Evolutionary conservation across 1,140 invertebrate species (phyloP).

Genomic region (Drosophila bipectinata): DNA sequence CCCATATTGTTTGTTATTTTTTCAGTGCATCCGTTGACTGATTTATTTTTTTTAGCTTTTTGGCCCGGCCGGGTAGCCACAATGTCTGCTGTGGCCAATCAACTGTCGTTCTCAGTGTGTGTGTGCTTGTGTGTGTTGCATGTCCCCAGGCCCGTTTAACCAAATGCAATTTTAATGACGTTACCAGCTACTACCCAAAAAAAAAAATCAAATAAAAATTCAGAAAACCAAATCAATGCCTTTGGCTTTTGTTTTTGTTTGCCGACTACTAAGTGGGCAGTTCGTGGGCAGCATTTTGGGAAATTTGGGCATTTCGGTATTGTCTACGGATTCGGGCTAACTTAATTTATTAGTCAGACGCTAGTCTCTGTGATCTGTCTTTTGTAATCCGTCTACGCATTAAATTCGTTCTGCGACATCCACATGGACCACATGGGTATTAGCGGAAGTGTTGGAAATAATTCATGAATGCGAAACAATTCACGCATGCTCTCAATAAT

Average conservation of each 20-base stretch:
- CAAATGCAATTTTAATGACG: conserved; percentile 81
- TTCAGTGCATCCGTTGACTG: conserved; percentile 18
- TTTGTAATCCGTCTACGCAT: conserved; percentile 62
- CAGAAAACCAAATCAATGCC: conserved; percentile 53
- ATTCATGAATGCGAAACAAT: conserved; percentile 58
- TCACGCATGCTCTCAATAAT: conserved; percentile 21
- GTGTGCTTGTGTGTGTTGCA: conserved; percentile 15
- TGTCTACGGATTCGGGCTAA: conserved; percentile 28
- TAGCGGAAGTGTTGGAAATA: conserved; percentile 73
- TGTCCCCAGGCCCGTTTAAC: conserved; percentile 61
- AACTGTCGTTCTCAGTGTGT: conserved; percentile 4
- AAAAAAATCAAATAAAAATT: neutral
- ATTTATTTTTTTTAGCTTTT: conserved; percentile 25
- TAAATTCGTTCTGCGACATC: conserved; percentile 44
- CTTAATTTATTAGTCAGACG: conserved; percentile 55
- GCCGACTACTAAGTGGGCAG: conserved; percentile 43
- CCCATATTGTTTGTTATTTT: conserved; percentile 5
- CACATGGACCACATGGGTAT: conserved; percentile 21
- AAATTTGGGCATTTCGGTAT: conserved; percentile 24
- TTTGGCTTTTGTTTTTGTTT: conserved; percentile 56
- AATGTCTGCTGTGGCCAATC: conserved; percentile 66
- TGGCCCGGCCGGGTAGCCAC: conserved; percentile 48
- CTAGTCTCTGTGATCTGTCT: conserved; percentile 21
- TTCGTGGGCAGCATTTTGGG: conserved; percentile 62
- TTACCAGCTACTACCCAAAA: conserved; percentile 56